Percentiles rank a stretch among this genome's conserved stretches.
Evolutionary conservation across 2,113 vertebrate genomes (phyloP).

Genomic region (Riparia riparia): DNA sequence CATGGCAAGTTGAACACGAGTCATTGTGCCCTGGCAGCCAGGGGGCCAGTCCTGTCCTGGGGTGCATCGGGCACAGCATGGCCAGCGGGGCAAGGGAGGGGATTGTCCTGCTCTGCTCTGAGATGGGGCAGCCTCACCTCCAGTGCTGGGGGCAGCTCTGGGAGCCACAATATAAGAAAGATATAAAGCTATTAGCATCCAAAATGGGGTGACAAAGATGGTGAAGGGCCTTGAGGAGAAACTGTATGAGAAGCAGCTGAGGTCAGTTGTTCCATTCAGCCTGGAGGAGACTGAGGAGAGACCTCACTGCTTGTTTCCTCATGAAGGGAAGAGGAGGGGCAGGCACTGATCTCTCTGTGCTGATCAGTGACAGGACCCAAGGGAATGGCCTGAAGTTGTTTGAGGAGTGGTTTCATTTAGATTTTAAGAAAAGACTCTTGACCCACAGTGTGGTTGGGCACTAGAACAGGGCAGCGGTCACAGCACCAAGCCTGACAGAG

Average conservation of each 20-base stretch:
- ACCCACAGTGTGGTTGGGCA: not conserved
- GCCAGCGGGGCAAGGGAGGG: fast-evolving
- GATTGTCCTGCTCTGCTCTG: not conserved
- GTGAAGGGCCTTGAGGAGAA: not conserved
- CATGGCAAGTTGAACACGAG: fast-evolving
- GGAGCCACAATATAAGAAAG: not conserved
- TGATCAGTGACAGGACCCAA: fast-evolving
- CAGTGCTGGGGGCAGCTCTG: fast-evolving
- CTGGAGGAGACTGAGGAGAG: not conserved
- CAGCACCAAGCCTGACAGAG: not conserved
- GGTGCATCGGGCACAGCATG: not conserved
- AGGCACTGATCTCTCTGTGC: not conserved
- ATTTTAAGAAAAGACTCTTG: not conserved
- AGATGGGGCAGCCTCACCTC: fast-evolving
- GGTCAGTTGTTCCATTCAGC: not conserved
- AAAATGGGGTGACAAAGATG: not conserved
- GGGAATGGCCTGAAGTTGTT: not conserved
- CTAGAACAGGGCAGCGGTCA: not conserved
- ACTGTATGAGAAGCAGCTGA: fast-evolving
- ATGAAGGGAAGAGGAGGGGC: fast-evolving
- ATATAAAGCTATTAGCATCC: not conserved
- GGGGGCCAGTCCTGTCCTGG: fast-evolving
- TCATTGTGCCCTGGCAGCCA: not conserved
- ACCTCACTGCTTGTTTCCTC: fast-evolving
- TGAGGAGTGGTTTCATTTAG: not conserved